A percentile compares a stretch with the other conserved stretches of the same genome.
phyloP scores from a whole-genome alignment of 2,888 invertebrate genomes.

The Drosophila peninsularis region DNA sequence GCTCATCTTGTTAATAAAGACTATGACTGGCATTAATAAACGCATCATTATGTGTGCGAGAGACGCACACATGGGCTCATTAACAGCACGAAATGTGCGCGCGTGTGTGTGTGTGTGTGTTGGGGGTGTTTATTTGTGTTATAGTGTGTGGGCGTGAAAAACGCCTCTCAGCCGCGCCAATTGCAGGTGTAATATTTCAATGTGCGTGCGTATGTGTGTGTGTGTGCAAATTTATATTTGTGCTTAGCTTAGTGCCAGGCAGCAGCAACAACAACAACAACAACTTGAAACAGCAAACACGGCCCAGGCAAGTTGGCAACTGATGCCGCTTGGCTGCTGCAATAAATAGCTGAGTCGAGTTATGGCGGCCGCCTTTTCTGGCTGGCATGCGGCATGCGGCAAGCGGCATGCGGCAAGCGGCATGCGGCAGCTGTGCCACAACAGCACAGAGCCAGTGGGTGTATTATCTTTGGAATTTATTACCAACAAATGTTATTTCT shows the following conservation, averaged over 20 bases:
- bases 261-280: conserved; percentile 7
- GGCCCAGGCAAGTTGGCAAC: conserved; percentile 48
- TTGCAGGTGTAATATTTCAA: conserved; percentile 80
- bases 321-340: conserved; percentile 55
- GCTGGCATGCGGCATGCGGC: conserved; percentile 5
- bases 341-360: conserved; percentile 71
- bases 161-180: conserved; percentile 55
- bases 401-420: conserved; percentile 8
- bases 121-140: conserved; percentile 48
- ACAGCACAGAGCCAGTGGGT: conserved; percentile 57
- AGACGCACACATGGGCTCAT: conserved; percentile 26
- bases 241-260: conserved; percentile 65
- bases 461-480: conserved; percentile 80
- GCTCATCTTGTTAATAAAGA: conserved; percentile 67
- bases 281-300: conserved; percentile 2
- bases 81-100: conserved; percentile 27
- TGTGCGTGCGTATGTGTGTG: conserved; percentile 44
- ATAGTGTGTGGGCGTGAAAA: conserved; percentile 50
- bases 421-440: conserved; percentile 14
- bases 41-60: conserved; percentile 58
- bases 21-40: conserved; percentile 69
- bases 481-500: conserved; percentile 80
- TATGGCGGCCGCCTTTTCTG: conserved; percentile 51
- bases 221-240: conserved; percentile 69
- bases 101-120: conserved; percentile 23